Conservation (phyloP, 1,140 invertebrate genomes). For the Lucilia cuprina region DNA sequence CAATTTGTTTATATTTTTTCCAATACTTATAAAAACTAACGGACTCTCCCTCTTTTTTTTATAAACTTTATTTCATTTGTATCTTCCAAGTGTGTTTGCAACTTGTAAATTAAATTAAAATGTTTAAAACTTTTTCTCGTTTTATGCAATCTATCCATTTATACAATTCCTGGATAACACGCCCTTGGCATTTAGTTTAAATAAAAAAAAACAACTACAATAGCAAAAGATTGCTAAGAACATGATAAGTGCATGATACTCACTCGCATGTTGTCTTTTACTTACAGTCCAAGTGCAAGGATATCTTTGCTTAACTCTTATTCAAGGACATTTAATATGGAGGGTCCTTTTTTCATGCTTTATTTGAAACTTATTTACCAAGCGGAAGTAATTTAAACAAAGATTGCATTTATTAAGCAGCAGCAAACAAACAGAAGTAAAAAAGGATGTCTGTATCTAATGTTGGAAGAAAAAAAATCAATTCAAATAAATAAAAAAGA, state of each 20-base stretch:
- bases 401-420: constrained; percentile 14
- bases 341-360: background rate
- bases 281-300: constrained; percentile 24
- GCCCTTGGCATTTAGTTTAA: constrained; percentile 32
- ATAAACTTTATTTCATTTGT: background rate
- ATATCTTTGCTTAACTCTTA: background rate
- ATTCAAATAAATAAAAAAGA: constrained; percentile 29
- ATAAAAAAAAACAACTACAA: background rate
- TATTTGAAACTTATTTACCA: constrained; percentile 14
- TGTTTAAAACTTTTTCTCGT: constrained; percentile 14
- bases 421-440: background rate
- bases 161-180: constrained; percentile 19
- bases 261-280: background rate
- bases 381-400: constrained; percentile 30
- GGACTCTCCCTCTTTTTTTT: background rate
- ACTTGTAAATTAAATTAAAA: constrained; percentile 33
- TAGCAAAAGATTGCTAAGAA: background rate
- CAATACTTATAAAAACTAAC: background rate
- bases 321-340: constrained; percentile 9
- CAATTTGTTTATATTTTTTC: background rate
- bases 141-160: background rate
- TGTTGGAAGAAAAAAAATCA: background rate
- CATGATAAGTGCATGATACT: constrained; percentile 19
- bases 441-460: background rate
- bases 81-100: background rate